These are phyloP conservation scores for Strix uralensis DNA, from an alignment of 2,113 vertebrate species.

Conservation along the genomic window DNA sequence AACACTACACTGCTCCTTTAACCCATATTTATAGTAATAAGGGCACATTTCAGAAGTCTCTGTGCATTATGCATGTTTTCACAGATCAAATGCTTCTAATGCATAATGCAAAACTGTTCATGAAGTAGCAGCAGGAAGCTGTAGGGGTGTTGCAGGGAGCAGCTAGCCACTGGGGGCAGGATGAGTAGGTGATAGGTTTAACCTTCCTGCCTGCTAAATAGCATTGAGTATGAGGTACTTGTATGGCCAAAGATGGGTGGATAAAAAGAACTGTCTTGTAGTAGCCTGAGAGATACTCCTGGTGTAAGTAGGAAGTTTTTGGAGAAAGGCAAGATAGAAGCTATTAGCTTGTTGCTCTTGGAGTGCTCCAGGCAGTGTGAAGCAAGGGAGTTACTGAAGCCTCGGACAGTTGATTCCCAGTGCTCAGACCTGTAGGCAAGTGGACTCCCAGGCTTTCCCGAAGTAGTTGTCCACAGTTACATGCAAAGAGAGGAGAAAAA, in stretches of 20 bases:
- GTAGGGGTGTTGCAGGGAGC: background rate
- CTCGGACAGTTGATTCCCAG: background rate
- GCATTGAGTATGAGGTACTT: background rate
- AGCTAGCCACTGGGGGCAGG: background rate
- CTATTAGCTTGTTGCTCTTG: background rate
- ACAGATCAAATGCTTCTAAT: background rate
- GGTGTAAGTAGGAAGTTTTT: background rate
- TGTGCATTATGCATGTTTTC: background rate
- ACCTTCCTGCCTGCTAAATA: background rate
- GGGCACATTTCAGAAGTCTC: background rate
- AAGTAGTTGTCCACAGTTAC: background rate
- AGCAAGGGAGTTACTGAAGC: background rate
- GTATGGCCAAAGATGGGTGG: background rate
- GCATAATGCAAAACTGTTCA: background rate
- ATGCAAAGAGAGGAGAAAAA: background rate
- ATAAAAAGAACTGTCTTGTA: background rate
- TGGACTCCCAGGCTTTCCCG: background rate
- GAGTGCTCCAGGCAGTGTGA: background rate
- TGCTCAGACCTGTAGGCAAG: background rate
- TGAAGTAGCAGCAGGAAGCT: background rate
- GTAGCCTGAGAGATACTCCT: background rate
- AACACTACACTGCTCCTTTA: background rate
- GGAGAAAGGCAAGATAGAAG: background rate
- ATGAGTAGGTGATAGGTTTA: background rate
- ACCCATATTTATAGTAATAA: background rate